phyloP scores from a whole-genome alignment of 2,888 invertebrate genomes.

The Altica lythri region DNA sequence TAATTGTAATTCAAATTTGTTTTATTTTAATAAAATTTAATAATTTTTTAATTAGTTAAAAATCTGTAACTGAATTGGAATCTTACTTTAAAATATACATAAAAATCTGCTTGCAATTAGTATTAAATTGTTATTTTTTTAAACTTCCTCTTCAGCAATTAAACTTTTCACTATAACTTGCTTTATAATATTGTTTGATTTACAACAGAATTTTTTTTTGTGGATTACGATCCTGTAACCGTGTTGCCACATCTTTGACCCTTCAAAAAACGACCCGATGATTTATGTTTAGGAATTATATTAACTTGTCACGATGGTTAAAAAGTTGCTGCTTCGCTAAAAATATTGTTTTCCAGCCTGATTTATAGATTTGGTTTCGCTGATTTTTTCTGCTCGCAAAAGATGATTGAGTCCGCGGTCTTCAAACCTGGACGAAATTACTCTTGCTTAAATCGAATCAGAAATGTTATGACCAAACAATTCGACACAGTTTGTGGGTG shows the following conservation, averaged over 20 bases:
- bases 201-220: no score
- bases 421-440: conserved; percentile 10
- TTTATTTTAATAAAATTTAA: no score
- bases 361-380: conserved; percentile 22
- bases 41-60: no score
- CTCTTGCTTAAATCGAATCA: conserved; percentile 4
- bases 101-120: no score
- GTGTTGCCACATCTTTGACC: conserved; percentile 6
- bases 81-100: no score
- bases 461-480: neutral
- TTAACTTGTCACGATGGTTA: conserved; percentile 26
- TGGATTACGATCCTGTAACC: conserved; percentile 10
- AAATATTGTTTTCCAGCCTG: conserved; percentile 20
- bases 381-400: conserved; percentile 13
- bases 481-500: conserved; percentile 6
- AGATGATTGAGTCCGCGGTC: conserved; percentile 16
- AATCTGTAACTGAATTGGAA: no score
- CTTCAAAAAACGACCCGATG: conserved; percentile 17
- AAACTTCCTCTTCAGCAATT: no score
- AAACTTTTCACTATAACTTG: no score
- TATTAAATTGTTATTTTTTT: no score
- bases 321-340: conserved; percentile 22
- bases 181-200: no score
- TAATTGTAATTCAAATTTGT: no score
- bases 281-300: conserved; percentile 24